Base-by-base conservation (phyloP, 2,888 invertebrate species). In the Lithophane leautieri region DNA sequence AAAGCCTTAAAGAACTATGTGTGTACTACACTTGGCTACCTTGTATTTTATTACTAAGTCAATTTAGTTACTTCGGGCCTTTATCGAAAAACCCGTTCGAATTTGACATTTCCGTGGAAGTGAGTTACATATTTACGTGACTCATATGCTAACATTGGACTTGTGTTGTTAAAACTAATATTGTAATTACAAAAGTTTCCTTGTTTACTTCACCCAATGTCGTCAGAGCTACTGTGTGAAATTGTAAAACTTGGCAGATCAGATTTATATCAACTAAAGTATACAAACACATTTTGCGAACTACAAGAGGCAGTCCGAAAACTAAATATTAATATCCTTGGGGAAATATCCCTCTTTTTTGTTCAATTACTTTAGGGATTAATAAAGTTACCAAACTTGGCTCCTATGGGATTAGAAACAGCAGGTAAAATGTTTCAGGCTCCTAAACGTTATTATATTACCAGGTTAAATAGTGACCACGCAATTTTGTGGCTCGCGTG, bases 291-390 rank as follows among this genome's bases (percentile, higher is more conserved):
- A 62, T 66, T 74, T 80, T 58, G 52, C 19, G 62, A n/a, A 52
- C 40, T 14, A 71, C 9, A 70, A 72, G 56, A 70, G 56, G n/a
- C 69, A 62, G 66, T 25, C 42, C 42, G n/a, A 50, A 70, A 71
- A 65, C 82, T 62, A 67, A 62, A 77, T 61, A 70, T 72, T 76
- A 56, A 81, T 42, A 66, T 73, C 81, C 82, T 58, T 12, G 9
- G 82, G 73, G 81, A 73, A 78, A 78, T 81, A 77, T 70, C 66
- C 70, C 73, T 70, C 42, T 66, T 73, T 78, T 81, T 82, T 70
- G 78, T 78, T 63, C 78, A 82, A 73, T 82, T 73, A 81, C 73
- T 78, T 82, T n/a, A 60, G 78, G 73, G 47, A 68, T 82, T 82
- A 81, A 73, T 78, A 73, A 70, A 50, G 73, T 82, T 82, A 63